Evolutionary conservation across 2,888 invertebrate genomes (phyloP), one percentile per base, ranked within the genome.

Genomic region (Strigamia transsilvanica): DNA sequence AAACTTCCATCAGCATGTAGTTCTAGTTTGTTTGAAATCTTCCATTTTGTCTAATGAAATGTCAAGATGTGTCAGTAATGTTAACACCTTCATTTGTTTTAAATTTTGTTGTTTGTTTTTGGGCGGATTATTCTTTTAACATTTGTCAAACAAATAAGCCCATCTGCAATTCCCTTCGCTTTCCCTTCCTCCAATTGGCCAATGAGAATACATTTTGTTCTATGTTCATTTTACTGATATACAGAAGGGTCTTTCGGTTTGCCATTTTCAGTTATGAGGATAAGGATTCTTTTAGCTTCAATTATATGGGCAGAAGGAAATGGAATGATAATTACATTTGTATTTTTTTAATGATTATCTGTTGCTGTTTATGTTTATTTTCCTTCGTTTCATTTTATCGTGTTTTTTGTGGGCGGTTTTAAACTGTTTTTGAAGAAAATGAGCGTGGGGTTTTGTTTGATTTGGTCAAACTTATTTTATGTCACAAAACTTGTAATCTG

Each of bases 1-100:
- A 56, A 56, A n/a, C 56, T 56, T 56, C 56, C 56, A 56, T 56
- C 56, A 56, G 56, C 56, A 56, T 56, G 18, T 56, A 56, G 56
- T 1, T 56, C 4, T 56, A 56, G 56, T 56, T 56, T n/a, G 56
- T 56, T 46, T 56, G n/a, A 18, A 56, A 56, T 56, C 56, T 56
- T 56, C 56, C 56, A 56, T 56, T 56, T 56, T 56, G 18, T 56
- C 56, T 56, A 18, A 56, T 18, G 56, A 56, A 56, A 56, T 56
- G 9, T 18, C 56, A 56, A 56, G 56, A 56, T 56, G 21, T 56
- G n/a, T 56, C 18, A 6, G n/a, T 18, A 18, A n/a, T 56, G 56
- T 56, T 18, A n/a, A 51, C 51, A 51, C 51, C 15, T 42, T 42
- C 15, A 15, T 51, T 56, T 56, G 56, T 18, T 56, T 18, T 34